These are phyloP conservation scores for Drosophila paucipuncta DNA, from an alignment of 2,888 invertebrate species.

Conservation along the genomic window DNA sequence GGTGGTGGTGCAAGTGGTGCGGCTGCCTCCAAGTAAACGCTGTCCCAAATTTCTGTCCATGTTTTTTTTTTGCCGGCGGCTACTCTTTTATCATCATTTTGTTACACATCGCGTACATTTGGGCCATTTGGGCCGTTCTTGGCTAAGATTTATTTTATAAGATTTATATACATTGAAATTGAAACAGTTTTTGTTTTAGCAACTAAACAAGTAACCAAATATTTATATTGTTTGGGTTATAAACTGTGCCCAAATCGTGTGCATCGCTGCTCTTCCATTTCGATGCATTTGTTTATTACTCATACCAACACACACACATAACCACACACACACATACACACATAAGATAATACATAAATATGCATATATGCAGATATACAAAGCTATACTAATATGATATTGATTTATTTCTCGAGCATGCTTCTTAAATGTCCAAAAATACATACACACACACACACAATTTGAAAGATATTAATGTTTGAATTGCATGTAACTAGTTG, in stretches of 20 bases:
- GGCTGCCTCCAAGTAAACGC: slow-evolving; percentile 40
- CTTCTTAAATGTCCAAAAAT: slow-evolving; percentile 38
- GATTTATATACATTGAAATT: slow-evolving; percentile 32
- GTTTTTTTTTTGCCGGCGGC: slow-evolving; percentile 1
- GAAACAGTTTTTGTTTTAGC: slow-evolving; percentile 40
- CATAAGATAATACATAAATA: slow-evolving; percentile 15
- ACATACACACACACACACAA: slow-evolving; percentile 7
- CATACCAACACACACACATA: slow-evolving; percentile 13
- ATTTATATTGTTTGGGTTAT: slow-evolving; percentile 13
- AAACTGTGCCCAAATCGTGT: neutral
- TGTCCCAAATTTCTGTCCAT: slow-evolving; percentile 26
- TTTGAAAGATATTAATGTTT: slow-evolving; percentile 67
- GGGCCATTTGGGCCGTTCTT: slow-evolving; percentile 32
- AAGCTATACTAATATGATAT: slow-evolving; percentile 43
- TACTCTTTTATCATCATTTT: slow-evolving; percentile 27
- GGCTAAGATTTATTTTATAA: slow-evolving; percentile 55
- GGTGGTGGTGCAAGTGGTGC: slow-evolving; percentile 23
- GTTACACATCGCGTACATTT: slow-evolving; percentile 35
- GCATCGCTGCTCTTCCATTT: slow-evolving; percentile 50
- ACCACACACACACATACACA: slow-evolving; percentile 6
- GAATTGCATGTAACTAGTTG: slow-evolving; percentile 64
- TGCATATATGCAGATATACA: slow-evolving; percentile 11
- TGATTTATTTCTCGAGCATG: slow-evolving; percentile 34
- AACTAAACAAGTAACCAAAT: slow-evolving; percentile 61
- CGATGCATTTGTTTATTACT: slow-evolving; percentile 42